Percentiles rank a stretch among this genome's conserved stretches.
These are phyloP conservation scores for Hirtodrosophila histrioides DNA, from an alignment of 2,888 invertebrate genomes.

Conservation along the genomic window DNA sequence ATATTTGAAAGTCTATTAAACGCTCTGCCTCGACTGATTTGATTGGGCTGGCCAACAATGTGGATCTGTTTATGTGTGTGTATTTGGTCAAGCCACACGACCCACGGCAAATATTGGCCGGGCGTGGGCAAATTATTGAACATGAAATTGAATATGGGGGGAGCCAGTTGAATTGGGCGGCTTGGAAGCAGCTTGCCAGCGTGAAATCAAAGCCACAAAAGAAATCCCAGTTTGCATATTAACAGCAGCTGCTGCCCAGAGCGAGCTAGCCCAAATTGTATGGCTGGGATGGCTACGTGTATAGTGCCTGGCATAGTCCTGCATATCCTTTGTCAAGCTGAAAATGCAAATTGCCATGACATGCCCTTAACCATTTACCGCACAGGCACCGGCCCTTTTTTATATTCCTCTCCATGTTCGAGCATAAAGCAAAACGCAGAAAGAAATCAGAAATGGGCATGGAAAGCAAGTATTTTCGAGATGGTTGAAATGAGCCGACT, in stretches of 20 bases:
- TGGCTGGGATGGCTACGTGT: constrained; percentile 1
- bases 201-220: constrained; percentile 76
- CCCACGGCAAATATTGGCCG: constrained; percentile 34
- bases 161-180: constrained; percentile 7
- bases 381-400: constrained; percentile 31
- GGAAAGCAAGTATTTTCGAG: constrained; percentile 25
- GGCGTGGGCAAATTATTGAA: constrained; percentile 66
- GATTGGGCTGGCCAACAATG: constrained; percentile 43
- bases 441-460: constrained; percentile 63
- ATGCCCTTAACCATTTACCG: constrained; percentile 74
- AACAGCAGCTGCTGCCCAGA: constrained; percentile 68
- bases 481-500: not conserved
- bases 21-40: constrained; percentile 52
- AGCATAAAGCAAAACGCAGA: constrained; percentile 74
- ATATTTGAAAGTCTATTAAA: constrained; percentile 78
- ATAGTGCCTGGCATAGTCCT: constrained; percentile 45
- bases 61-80: constrained; percentile 27
- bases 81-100: constrained; percentile 13
- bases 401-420: constrained; percentile 35
- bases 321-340: constrained; percentile 77
- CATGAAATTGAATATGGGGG: constrained; percentile 73
- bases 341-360: constrained; percentile 79
- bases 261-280: constrained; percentile 24
- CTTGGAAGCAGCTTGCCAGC: constrained; percentile 18
- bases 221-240: constrained; percentile 77